phyloP scores from a whole-genome alignment of 2,888 invertebrate genomes.

The Anorthoa munda region DNA sequence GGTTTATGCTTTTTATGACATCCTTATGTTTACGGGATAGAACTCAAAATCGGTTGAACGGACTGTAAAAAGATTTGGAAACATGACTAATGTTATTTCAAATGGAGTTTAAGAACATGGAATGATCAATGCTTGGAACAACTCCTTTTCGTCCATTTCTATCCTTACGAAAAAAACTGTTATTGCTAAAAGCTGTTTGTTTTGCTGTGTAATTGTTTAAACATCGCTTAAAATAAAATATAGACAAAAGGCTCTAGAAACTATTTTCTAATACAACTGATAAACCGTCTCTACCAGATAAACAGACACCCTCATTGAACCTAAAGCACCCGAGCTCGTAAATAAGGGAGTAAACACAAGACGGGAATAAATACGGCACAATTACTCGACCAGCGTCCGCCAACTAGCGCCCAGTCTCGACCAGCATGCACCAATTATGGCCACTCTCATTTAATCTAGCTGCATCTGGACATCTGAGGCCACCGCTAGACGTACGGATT shows the following conservation, averaged over 20 bases:
- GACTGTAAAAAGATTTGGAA: too few relatives aligned
- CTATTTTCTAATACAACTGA: constrained; percentile 2
- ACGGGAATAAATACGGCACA: constrained; percentile 76
- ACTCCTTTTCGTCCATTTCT: too few relatives aligned
- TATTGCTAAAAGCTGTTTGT: too few relatives aligned
- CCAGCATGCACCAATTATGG: constrained; percentile 75
- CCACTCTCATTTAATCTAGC: constrained; percentile 77
- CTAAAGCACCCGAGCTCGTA: constrained; percentile 43
- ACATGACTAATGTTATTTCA: too few relatives aligned
- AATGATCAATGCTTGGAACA: too few relatives aligned
- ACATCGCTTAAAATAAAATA: too few relatives aligned
- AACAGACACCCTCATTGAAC: constrained; percentile 25
- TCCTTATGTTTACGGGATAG: too few relatives aligned
- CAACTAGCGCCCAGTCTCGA: constrained; percentile 79
- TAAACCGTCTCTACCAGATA: background rate
- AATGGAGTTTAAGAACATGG: too few relatives aligned
- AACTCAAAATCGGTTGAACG: too few relatives aligned
- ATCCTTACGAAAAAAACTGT: too few relatives aligned
- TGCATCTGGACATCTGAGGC: constrained; percentile 80
- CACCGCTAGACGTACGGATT: constrained; percentile 51
- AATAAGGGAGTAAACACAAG: constrained; percentile 67
- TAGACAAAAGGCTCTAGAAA: background rate
- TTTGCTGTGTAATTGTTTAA: too few relatives aligned
- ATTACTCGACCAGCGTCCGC: constrained; percentile 76
- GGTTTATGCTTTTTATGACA: too few relatives aligned